Evolutionary conservation across 1,140 invertebrate genomes (phyloP).

Genomic region (Solenopsis invicta): DNA sequence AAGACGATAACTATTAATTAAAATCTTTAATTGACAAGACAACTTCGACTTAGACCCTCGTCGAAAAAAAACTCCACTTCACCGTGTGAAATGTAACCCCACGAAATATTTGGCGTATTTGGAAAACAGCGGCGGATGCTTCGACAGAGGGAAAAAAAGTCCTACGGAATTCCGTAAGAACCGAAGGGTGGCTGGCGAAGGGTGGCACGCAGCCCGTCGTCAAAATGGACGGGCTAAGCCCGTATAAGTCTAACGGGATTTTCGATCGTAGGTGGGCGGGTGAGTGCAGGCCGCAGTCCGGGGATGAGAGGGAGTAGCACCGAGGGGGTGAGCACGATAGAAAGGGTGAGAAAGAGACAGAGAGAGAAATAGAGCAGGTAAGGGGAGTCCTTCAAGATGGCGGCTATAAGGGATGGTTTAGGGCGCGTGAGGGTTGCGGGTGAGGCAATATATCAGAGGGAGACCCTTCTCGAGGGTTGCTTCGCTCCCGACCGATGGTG

Average conservation of each 20-base stretch:
- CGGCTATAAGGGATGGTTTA: conserved; percentile 86
- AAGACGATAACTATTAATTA: not conserved
- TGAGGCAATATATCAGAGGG: conserved; percentile 85
- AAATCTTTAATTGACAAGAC: not conserved
- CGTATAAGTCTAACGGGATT: conserved; percentile 87
- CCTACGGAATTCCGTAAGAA: conserved; percentile 69
- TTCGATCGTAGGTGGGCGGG: conserved; percentile 85
- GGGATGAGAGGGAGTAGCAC: conserved; percentile 64
- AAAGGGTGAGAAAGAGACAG: conserved; percentile 58
- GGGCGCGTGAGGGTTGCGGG: conserved; percentile 81
- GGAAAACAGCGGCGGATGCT: conserved; percentile 58
- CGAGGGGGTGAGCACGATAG: conserved; percentile 64
- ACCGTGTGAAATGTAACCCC: conserved; percentile 19
- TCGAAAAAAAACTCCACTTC: not conserved
- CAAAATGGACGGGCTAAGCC: conserved; percentile 87
- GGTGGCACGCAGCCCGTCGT: conserved; percentile 80
- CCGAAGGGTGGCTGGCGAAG: conserved; percentile 65
- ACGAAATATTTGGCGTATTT: conserved; percentile 63
- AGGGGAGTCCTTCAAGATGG: conserved; percentile 86
- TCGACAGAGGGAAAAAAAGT: conserved; percentile 56
- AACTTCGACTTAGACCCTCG: not conserved
- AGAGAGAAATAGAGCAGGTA: conserved; percentile 64
- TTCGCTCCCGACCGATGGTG: conserved; percentile 76
- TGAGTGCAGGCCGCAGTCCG: conserved; percentile 73
- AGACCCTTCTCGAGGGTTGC: conserved; percentile 71